phyloP scores from a whole-genome alignment of 2,888 invertebrate species.

The Fragum fragum region DNA sequence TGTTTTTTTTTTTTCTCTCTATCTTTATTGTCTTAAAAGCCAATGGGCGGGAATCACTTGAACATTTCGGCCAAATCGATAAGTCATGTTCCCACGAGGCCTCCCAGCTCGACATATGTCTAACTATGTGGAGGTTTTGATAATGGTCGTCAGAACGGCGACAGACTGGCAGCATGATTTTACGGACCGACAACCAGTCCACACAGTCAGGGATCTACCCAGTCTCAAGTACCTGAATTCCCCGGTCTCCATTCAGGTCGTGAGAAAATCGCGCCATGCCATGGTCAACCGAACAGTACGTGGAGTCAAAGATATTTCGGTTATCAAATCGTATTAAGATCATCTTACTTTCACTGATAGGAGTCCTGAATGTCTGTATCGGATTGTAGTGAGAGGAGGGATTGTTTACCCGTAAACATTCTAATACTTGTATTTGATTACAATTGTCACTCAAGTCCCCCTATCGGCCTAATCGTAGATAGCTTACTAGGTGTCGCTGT shows the following conservation, averaged over 20 bases:
- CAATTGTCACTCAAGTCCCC: conserved; percentile 62
- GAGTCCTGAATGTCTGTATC: conserved; percentile 46
- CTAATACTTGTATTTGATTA: conserved; percentile 65
- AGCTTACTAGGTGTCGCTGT: conserved; percentile 58
- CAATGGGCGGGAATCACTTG: too few relatives aligned
- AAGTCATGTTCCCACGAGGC: conserved; percentile 14
- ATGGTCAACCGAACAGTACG: conserved; percentile 35
- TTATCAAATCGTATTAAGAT: conserved; percentile 54
- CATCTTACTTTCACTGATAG: conserved; percentile 66
- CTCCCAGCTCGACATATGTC: neutral
- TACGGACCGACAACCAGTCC: conserved; percentile 25
- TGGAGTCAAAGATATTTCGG: conserved; percentile 44
- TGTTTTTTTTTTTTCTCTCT: too few relatives aligned
- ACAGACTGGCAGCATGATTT: conserved; percentile 24
- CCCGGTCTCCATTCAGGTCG: conserved; percentile 55
- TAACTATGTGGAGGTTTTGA: conserved; percentile 15
- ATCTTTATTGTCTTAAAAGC: too few relatives aligned
- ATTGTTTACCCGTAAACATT: conserved; percentile 68
- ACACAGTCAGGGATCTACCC: conserved; percentile 5
- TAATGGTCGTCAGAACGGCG: conserved; percentile 35
- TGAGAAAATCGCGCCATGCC: conserved; percentile 67
- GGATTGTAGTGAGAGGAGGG: conserved; percentile 66
- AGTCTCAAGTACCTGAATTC: conserved; percentile 64
- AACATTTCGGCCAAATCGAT: neutral
- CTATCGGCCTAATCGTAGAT: conserved; percentile 46